Base-by-base conservation (phyloP, 1,140 invertebrate species). In the Drosophila micromelanica region DNA sequence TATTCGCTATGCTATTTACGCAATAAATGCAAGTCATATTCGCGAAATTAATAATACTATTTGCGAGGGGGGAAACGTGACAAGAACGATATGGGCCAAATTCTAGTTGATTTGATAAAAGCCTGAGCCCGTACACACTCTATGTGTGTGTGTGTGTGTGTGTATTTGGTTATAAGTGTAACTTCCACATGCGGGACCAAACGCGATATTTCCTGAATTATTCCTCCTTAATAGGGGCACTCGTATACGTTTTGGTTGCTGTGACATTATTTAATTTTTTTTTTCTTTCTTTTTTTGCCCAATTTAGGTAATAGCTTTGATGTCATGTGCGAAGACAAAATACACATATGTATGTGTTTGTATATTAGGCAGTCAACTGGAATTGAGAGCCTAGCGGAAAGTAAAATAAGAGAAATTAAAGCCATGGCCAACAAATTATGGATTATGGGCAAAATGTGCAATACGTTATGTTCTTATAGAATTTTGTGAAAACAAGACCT, bases 41-140 rank as follows among this genome's bases (percentile, higher is more conserved):
- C 17, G 6, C 23, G 49, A 52, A 35, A 52, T 35, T 51, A 17
- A 51, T 35, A 11, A 13, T 7, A 5, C n/a, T 15, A 5, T 30
- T 13, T n/a, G n/a, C 8, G 30, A 3, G 30, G 23, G 23, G n/a
- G 13, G 20, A 13, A 27, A 40, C 23, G 23, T 23, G 20, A 12
- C 54, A 13, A 15, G n/a, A 17, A 30, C 52, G n/a, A 30, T 23
- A 43, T 56, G 40, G 23, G 42, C 23, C 55, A 30, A 57, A 57
- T 57, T 67, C 9, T 27, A 15, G 57, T 57, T 57, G 35, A 27
- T 67, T 57, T 48, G 43, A 40, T 67, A 48, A 67, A 40, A 27
- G 27, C 54, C 27, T 40, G 35, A 15, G 40, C 27, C n/a, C 15
- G 30, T 7, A 23, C 42, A 37, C 48, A 32, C 15, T 20, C 11